phyloP scores from a whole-genome alignment of 2,888 invertebrate genomes.

The Nephrotoma flavescens region DNA sequence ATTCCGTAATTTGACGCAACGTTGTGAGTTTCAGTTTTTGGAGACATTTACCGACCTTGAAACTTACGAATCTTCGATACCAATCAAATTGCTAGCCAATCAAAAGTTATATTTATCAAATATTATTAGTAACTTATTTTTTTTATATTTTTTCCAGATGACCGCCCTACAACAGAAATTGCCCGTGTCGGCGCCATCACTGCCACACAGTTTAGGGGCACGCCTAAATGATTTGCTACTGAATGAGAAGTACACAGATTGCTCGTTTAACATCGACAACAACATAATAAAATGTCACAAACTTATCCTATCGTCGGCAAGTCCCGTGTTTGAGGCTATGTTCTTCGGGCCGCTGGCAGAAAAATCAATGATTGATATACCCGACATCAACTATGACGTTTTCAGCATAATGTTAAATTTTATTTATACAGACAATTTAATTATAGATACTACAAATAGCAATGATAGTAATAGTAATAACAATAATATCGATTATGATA shows the following conservation, averaged over 20 bases:
- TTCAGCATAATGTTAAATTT: conserved; percentile 29
- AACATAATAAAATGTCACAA: conserved; percentile 57
- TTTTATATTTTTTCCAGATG: not conserved
- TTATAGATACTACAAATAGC: not conserved
- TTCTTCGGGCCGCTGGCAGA: conserved; percentile 71
- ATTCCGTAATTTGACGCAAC: too few species aligned
- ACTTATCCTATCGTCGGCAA: conserved; percentile 65
- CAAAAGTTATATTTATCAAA: too few species aligned
- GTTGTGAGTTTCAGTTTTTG: too few species aligned
- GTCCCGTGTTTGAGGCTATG: conserved; percentile 82
- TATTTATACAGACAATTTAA: conserved; percentile 22
- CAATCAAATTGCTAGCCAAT: too few species aligned
- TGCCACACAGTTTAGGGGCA: not conserved
- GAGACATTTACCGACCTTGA: too few species aligned
- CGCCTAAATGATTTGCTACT: conserved; percentile 27
- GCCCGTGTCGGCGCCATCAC: not conserved
- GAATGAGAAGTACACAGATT: conserved; percentile 25
- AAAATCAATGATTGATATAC: conserved; percentile 37
- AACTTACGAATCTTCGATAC: too few species aligned
- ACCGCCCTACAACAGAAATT: not conserved
- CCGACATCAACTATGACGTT: conserved; percentile 30
- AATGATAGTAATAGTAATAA: not conserved
- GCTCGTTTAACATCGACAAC: conserved; percentile 25
- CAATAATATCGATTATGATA: conserved; percentile 17
- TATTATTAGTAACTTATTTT: too few species aligned